Base-by-base conservation (phyloP, 53 echinoderm and acorn worm genomes). In the Zoroaster sp. region DNA sequence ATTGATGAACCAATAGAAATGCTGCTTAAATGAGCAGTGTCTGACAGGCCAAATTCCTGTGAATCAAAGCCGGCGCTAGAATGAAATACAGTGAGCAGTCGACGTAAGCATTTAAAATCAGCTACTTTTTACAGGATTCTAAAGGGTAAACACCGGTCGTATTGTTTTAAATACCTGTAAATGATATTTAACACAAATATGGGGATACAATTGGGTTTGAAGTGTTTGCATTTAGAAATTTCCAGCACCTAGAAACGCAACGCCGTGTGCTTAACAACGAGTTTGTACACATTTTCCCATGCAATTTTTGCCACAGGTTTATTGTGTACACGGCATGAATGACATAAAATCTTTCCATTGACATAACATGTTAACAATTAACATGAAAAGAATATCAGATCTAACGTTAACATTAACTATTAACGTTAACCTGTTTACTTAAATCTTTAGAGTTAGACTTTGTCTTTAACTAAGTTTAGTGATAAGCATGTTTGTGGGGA, bases 261-360 rank as follows among this genome's bases (percentile, higher is more conserved):
- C 93, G 93, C 93, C 49, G 63, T 85, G 78, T 89, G 87, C 93
- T 31, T 93, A 89, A 89, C 93, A 93, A 93, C 93, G 78, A 71
- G 51, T 73, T 59, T 77, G 78, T 88, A 31, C 44, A 66, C 35
- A 75, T 49, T 70, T 85, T 85, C 44, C 83, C 41, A 69, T 69
- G 40, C 38, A 5, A 35, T 20, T 35, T 59, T 25, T 59, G 63
- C 28, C 28, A n/a, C n/a, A n/a, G n/a, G n/a, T n/a, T n/a, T n/a
- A n/a, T n/a, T n/a, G n/a, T n/a, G n/a, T n/a, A n/a, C n/a, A n/a
- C n/a, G n/a, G n/a, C n/a, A n/a, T n/a, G n/a, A n/a, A n/a, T n/a
- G n/a, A n/a, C n/a, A n/a, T n/a, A n/a, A n/a, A n/a, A n/a, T n/a
- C n/a, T n/a, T n/a, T n/a, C n/a, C n/a, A n/a, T n/a, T n/a, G n/a